Conservation (phyloP, 2,888 invertebrate genomes). For the Norana najaformis region DNA sequence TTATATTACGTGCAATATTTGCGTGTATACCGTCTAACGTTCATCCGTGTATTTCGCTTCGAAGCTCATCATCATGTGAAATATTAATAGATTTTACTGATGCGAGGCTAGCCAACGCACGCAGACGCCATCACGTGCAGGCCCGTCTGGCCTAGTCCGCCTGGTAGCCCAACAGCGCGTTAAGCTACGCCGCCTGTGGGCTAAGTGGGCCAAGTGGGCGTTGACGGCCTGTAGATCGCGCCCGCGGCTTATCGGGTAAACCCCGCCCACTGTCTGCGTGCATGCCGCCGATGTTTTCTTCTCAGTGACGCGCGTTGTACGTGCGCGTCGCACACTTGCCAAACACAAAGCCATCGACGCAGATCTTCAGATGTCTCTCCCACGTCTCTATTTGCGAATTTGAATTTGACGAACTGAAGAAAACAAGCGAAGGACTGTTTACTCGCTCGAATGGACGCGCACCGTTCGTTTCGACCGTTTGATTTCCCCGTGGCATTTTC, state of each 20-base stretch:
- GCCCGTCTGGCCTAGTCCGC: too few relatives aligned
- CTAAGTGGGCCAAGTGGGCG: background rate
- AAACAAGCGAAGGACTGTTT: background rate
- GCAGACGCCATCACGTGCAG: background rate
- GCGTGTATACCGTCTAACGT: too few relatives aligned
- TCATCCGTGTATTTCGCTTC: too few relatives aligned
- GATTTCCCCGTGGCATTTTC: background rate
- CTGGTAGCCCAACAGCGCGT: too few relatives aligned
- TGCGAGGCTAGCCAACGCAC: too few relatives aligned
- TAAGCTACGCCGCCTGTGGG: background rate
- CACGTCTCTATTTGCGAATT: background rate
- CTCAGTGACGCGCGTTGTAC: too few relatives aligned
- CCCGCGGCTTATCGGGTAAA: background rate
- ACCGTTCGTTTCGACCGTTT: background rate
- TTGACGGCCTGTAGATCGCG: background rate
- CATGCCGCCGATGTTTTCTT: background rate
- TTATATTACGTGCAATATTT: too few relatives aligned
- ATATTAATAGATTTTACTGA: too few relatives aligned
- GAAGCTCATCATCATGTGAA: too few relatives aligned
- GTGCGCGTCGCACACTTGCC: background rate
- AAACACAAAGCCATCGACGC: background rate
- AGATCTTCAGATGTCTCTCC: background rate
- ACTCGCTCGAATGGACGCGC: background rate
- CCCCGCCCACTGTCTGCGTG: background rate
- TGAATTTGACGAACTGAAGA: background rate